Base-by-base conservation (phyloP, 2,888 invertebrate genomes). In the Ethmia dodecea region DNA sequence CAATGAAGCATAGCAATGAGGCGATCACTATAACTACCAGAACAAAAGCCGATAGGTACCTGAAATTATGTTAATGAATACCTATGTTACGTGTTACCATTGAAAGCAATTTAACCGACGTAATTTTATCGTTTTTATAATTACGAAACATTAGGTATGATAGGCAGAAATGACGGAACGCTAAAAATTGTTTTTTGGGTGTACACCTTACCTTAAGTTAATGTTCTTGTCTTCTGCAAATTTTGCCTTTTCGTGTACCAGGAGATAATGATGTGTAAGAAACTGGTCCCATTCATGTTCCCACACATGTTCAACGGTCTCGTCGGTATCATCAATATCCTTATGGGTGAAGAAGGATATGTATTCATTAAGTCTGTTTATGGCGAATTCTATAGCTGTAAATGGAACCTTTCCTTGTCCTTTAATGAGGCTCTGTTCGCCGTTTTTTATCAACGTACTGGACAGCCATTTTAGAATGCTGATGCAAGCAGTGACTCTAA, bases 281-380 rank as follows among this genome's bases (percentile, higher is more conserved):
- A 97, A 94, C 53, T 93, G 91, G 58, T 96, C 95, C 97, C 97
- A 97, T 63, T 97, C 95, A 56, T 94, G 92, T 45, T 94, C 93
- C 92, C 94, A 94, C 28, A 94, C 78, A 47, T 89, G 86, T 30
- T 89, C 87, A 11, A 50, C 41, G 41, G 84, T 81, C 31, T 90
- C 90, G 51, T 92, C 93, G 2, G 92, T 89, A 45, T 94, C 93
- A 55, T 94, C 92, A 46, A 93, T 92, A 52, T 93, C 93, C 56
- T 90, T 91, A 64, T 95, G 94, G 13, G 91, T 89, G 44, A 91
- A 90, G 51, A 88, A 88, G 4, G 90, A 88, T n/a, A 96, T 86
- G 55, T 91, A 94, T 60, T 94, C 94, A 39, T 90, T 89, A 52
- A 95, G 90, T 44, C 96, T 90, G 47, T 89, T 89, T 36, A 94